Base-by-base conservation (phyloP, 2,888 invertebrate genomes). In the Aromia moschata region DNA sequence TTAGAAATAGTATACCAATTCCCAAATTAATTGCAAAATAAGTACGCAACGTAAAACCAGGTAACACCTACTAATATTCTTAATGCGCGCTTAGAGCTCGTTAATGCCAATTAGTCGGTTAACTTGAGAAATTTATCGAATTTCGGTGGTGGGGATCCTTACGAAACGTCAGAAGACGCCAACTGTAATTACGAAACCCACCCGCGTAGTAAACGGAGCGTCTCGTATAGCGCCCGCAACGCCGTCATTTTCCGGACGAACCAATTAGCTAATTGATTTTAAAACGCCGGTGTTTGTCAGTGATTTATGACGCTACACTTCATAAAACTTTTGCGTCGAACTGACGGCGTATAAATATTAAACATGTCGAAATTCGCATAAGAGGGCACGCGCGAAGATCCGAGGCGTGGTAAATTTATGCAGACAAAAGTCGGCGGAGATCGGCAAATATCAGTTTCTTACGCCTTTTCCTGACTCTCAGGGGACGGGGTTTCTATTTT, bases 231-330 rank as follows among this genome's bases (percentile, higher is more conserved):
- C 25, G 18, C n/a, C 18, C 1, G 17, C 7, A 30, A 31, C 30
- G 7, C 31, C 41, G 12, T 52, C 30, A 52, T 52, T 52, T 52
- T 41, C 30, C 40, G 41, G 51, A 52, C 41, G 51, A 52, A n/a
- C 46, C 56, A 56, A 56, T 56, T 56, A 56, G 40, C 56, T 56
- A 56, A 56, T 56, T 47, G 56, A 56, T 56, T 56, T 52, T 49
- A 56, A 49, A 56, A 56, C 20, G n/a, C 36, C 40, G 41, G 10
- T 37, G 38, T 16, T 20, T 41, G 47, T 17, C 30, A 43, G 49
- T 56, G 56, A 56, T 56, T 56, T 56, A 56, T 56, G 43, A 40
- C 37, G 40, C 5, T 25, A 52, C 5, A 25, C 12, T 52, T 52
- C 30, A 40, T 52, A 52, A 40, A 52, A 37, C 30, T 41, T n/a